Conservation (phyloP, 2,888 invertebrate genomes). For the Hecatera dysodea region DNA sequence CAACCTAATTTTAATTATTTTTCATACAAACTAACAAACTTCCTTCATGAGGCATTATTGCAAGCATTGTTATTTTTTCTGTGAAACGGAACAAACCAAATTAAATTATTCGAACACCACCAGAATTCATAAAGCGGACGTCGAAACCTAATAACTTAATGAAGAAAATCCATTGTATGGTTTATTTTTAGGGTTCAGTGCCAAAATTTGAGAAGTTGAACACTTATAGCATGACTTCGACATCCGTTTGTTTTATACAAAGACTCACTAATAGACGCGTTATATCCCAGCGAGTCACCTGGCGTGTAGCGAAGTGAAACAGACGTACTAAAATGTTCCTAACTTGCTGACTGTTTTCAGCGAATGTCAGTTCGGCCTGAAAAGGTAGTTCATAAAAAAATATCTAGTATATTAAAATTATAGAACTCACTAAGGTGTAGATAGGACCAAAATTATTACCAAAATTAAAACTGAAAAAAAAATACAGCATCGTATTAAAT, state of each 20-base stretch:
- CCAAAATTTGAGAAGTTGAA: not conserved
- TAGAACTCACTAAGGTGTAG: too few relatives aligned
- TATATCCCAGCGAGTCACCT: not conserved
- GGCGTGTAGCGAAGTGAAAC: not conserved
- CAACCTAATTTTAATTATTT: conserved; percentile 4
- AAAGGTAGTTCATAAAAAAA: too few relatives aligned
- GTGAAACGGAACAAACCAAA: conserved; percentile 12
- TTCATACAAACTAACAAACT: not conserved
- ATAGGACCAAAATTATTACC: too few relatives aligned
- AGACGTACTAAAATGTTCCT: not conserved
- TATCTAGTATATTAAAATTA: too few relatives aligned
- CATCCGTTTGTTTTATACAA: not conserved
- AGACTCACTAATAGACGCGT: not conserved
- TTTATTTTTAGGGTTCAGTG: conserved; percentile 1
- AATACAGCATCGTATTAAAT: too few relatives aligned
- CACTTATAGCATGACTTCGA: too few relatives aligned
- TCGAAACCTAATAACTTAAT: conserved; percentile 34
- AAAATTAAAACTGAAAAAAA: too few relatives aligned
- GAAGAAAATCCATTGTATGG: conserved; percentile 34
- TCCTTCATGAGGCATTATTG: not conserved
- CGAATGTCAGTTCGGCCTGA: too few relatives aligned
- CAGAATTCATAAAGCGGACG: conserved; percentile 26
- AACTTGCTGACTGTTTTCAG: too few relatives aligned
- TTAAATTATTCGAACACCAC: conserved; percentile 31
- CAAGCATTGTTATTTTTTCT: conserved; percentile 9